phyloP scores from a whole-genome alignment of 2,888 invertebrate genomes.

The Automeris io region DNA sequence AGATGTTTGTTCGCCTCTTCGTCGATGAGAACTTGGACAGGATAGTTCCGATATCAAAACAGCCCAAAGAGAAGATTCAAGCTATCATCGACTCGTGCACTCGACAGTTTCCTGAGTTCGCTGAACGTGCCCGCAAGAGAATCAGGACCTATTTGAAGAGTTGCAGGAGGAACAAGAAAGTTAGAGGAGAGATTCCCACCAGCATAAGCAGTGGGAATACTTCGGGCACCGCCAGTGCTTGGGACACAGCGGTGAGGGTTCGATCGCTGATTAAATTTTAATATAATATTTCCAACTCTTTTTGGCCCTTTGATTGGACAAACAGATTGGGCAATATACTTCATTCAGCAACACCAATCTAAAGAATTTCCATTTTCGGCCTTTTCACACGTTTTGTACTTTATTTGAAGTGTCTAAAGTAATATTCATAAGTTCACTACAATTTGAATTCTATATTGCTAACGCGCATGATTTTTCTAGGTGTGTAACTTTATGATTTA shows the following conservation, averaged over 20 bases:
- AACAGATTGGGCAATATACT: no score
- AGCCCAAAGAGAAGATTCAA: constrained; percentile 98
- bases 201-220: constrained; percentile 52
- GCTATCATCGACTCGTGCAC: constrained; percentile 98
- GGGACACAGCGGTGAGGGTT: constrained; percentile 90
- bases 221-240: constrained; percentile 77
- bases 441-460: no score
- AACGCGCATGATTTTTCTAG: no score
- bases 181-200: constrained; percentile 83
- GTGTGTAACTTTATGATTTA: no score
- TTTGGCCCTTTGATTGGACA: no score
- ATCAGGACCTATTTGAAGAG: constrained; percentile 97
- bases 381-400: no score
- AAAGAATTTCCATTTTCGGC: no score
- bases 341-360: no score
- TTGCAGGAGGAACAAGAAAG: constrained; percentile 94
- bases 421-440: no score
- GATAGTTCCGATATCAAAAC: constrained; percentile 97
- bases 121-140: constrained; percentile 94
- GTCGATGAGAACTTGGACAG: constrained; percentile 98
- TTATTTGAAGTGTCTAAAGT: no score
- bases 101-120: constrained; percentile 97
- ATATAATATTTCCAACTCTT: no score
- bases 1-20: constrained; percentile 98
- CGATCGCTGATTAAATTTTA: constrained; percentile 35